Conservation (phyloP, 2,797 vertebrate species). For the Scleropages formosus region DNA sequence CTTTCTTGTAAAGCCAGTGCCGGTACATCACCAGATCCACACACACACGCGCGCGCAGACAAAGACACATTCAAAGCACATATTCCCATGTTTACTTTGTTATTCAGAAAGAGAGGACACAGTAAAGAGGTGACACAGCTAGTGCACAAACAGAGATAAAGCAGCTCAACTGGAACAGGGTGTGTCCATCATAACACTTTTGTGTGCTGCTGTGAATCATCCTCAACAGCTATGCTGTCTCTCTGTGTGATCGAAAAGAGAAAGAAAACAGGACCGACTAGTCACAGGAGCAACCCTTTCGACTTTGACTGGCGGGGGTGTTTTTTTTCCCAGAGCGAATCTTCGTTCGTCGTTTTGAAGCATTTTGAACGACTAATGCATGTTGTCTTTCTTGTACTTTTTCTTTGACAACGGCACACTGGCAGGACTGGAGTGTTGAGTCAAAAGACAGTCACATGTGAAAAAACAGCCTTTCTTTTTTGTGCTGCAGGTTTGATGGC, state of each 20-base stretch:
- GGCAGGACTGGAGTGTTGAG: background rate
- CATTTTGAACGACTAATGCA: conserved; percentile 3
- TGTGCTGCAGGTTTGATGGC: conserved; percentile 9
- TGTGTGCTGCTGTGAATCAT: no score
- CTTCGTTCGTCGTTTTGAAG: conserved; percentile 8
- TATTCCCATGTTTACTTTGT: background rate
- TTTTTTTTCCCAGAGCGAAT: background rate
- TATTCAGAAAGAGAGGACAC: background rate
- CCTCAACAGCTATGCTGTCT: conserved; percentile 23
- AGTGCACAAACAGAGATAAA: background rate
- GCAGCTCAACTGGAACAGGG: background rate
- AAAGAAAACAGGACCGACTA: no score
- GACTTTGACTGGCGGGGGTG: background rate
- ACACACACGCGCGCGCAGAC: background rate
- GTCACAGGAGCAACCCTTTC: background rate
- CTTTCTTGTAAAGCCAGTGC: no score
- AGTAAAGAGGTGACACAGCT: background rate
- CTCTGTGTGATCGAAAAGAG: background rate
- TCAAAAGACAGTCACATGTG: background rate
- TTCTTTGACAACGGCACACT: background rate
- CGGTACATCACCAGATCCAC: no score
- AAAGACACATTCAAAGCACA: background rate
- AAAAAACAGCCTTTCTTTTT: no score
- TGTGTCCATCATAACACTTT: conserved; percentile 17
- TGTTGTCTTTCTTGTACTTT: background rate